Evolutionary conservation across 1,140 invertebrate species (phyloP), one percentile per base, ranked within the genome.

Genomic region (Leptinotarsa undecemlineata): DNA sequence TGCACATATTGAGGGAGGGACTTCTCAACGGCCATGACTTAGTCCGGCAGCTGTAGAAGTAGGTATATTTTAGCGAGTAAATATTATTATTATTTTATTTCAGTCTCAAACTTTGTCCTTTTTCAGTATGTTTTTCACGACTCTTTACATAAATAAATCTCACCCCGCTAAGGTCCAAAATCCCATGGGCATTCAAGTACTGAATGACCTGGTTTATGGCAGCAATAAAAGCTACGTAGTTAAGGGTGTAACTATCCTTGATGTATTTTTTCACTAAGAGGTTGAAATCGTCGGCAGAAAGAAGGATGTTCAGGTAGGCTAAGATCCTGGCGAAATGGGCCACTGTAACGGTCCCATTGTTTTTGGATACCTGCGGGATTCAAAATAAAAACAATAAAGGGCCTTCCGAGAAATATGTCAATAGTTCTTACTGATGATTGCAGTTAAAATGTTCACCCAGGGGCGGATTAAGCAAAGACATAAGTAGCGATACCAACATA

Each of bases 211-310:
- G 81, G 72, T 87, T 85, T 14, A 91, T 84, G 1, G 88, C 87
- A 42, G 89, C 87, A 0, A 93, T 80, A 78, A 93, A 93, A 20
- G 91, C 91, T 15, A 92, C 88, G 79, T 93, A 93, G 83, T 93
- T 92, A 0, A 93, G 81, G 8, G 91, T 90, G 82, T 92, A 93
- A 3, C 88, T 88, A 82, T 92, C 89, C 77, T 91, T 92, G 71
- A 91, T 86, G 79, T 91, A 93, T 77, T 90, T 88, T 60, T 91
- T 90, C 17, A 92, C 86, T 0, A 93, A 84, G 5, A 93, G 82
- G 76, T 90, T 86, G 79, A 92, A 92, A 82, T 93, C 92, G 14
- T 90, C 87, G 2, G 90, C 84, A 0, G 88, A 89, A 4, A 93
- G 81, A 3, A 89, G 83, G 57, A 93, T 88, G 23, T 89, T 88